A percentile compares a stretch with the other conserved stretches of the same genome.
Conservation (phyloP, 2,113 vertebrate species). For the Glaucomys volans region DNA sequence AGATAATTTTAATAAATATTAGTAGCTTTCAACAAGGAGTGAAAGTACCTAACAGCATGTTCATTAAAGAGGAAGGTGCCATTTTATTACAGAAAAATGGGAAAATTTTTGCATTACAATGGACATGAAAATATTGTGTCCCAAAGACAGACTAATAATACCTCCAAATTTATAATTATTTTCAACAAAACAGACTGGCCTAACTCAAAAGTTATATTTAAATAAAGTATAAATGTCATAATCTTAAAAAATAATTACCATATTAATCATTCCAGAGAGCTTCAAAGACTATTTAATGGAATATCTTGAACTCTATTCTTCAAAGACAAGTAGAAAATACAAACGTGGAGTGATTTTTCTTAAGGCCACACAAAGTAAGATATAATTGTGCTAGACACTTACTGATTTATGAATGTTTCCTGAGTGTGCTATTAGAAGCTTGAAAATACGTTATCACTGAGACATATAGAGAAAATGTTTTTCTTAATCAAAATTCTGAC, state of each 20-base stretch:
- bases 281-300: constrained; percentile 37
- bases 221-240: constrained; percentile 27
- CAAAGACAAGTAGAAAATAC: constrained; percentile 53
- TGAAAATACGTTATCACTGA: constrained; percentile 39
- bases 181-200: constrained; percentile 20
- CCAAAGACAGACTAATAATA: neutral
- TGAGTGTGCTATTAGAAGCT: constrained; percentile 3
- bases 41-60: neutral
- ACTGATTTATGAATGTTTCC: constrained; percentile 55
- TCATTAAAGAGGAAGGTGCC: constrained; percentile 54
- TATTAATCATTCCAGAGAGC: neutral
- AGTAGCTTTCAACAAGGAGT: neutral
- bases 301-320: constrained; percentile 31
- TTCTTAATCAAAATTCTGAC: constrained; percentile 26
- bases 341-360: constrained; percentile 53
- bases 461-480: neutral
- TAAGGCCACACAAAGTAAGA: constrained; percentile 39
- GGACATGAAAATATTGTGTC: constrained; percentile 29
- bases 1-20: neutral
- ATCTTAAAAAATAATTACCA: constrained; percentile 40
- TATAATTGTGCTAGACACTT: neutral
- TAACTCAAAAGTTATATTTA: constrained; percentile 33
- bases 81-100: neutral
- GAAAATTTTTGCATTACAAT: constrained; percentile 48
- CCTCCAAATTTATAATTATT: constrained; percentile 39